Base-by-base conservation (phyloP, 2,113 vertebrate genomes). In the Tonatia bakeri region DNA sequence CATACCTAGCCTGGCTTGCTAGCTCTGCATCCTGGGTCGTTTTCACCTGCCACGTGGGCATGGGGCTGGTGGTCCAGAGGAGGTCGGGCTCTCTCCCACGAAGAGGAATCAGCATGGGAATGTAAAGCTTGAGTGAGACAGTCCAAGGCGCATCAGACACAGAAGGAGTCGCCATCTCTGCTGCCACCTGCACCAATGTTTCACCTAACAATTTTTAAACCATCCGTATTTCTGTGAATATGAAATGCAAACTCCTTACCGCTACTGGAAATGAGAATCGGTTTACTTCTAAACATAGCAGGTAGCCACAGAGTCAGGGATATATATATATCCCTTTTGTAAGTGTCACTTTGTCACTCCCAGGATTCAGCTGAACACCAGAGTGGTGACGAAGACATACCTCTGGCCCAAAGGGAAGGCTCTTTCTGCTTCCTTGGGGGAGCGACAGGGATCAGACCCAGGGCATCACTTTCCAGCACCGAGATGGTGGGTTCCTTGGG, bases 141-240 rank as follows among this genome's bases (percentile, higher is more conserved):
- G 26, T 5, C 12, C 0, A 0, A 0, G 28, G n/a, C 36, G 28
- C 45, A 12, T 19, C 28, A 20, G 40, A 28, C 10, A 40, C 7
- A 6, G 14, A 47, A 24, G 31, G 15, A 56, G 24, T 28, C 86
- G 19, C 31, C 86, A 22, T 75, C 19, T 64, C 45, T 54, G 26
- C 26, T 33, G 17, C 47, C 28, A 17, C 73, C 65, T 54, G 45
- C 19, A 36, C 50, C 31, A 9, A 28, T 17, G 54, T 50, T 64
- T 81, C 45, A 52, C 28, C 26, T 11, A 43, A 50, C 8, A 50
- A n/a, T 56, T 36, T 43, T 72, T 86, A 38, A 38, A 40, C 8
- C 52, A 10, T 73, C 45, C 54, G 8, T 73, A 31, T 59, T 82
- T 75, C 56, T 40, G 16, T 33, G 33, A 28, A 69, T 40, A 36